Base-by-base conservation (phyloP, 2,113 vertebrate genomes). In the Lophura nycthemera region DNA sequence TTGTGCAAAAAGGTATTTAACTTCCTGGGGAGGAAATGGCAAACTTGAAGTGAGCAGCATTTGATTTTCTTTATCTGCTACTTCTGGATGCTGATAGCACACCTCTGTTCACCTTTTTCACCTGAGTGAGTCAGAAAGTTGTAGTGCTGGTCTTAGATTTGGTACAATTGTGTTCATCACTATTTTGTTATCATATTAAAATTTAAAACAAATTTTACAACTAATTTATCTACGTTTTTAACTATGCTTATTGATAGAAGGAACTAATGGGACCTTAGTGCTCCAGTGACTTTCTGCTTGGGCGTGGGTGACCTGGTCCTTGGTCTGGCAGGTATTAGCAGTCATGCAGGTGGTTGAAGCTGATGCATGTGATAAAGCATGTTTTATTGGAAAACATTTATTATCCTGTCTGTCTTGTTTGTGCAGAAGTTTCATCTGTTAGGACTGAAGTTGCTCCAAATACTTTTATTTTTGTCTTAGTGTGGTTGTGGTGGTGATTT, bases 1-100 rank as follows among this genome's bases (percentile, higher is more conserved):
- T 64, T 88, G 77, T 86, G 40, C 24, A 81, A 91, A 88, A 72
- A 47, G 40, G 97, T 14, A 34, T 96, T 81, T 96, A 94, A 81
- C 90, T 96, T 96, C 45, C 73, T 85, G 86, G 20, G 57, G 83
- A 57, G 40, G 22, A 94, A 82, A 63, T 92, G 66, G 36, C 81
- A 94, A 69, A 95, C 45, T 88, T 54, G 40, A 80, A 89, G 50
- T 64, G 95, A 48, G 48, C 48, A 48, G 48, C 11, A 48, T 24
- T 24, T 48, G 48, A 22, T 48, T 48, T 48, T 48, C 42, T 63
- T 83, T 4, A 36, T 66, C 57, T 81, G 3, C 24, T 83, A 10
- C 29, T 67, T 92, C 50, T 85, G 27, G 30, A 11, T 76, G 54
- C 63, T 92, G 40, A 74, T 60, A 83, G 13, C 4, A 1, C 30